Percentiles rank a stretch among this genome's conserved stretches.
These are phyloP conservation scores for Falco peregrinus DNA, from an alignment of 2,797 vertebrate species.

Conservation along the genomic window DNA sequence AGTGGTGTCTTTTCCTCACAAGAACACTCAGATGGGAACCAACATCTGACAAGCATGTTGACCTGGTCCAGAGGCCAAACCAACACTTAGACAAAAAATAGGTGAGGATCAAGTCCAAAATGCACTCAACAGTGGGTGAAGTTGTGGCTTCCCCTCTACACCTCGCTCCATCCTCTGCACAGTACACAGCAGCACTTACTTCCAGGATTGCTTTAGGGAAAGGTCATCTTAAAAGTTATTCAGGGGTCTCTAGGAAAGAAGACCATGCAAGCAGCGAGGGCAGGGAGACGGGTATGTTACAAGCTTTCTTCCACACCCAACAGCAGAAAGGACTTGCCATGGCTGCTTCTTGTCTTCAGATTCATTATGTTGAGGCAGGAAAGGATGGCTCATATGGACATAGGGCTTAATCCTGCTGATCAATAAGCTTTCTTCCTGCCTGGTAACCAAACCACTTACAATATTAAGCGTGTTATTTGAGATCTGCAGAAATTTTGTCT, in stretches of 20 bases:
- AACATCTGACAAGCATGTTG: background rate
- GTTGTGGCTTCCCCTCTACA: background rate
- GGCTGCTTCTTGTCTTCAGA: background rate
- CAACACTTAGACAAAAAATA: background rate
- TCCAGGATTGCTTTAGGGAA: background rate
- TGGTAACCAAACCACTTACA: conserved; percentile 52
- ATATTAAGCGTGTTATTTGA: conserved; percentile 63
- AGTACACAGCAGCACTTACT: background rate
- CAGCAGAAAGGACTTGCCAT: background rate
- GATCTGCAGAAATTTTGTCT: conserved; percentile 40
- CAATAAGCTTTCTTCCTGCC: conserved; percentile 69
- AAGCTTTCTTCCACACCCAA: background rate
- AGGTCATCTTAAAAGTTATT: background rate
- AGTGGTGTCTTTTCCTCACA: background rate
- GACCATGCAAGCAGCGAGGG: background rate
- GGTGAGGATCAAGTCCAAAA: background rate
- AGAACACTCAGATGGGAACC: background rate
- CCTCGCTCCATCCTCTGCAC: background rate
- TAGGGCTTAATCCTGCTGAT: conserved; percentile 60
- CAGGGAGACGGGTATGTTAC: background rate
- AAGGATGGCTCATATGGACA: conserved; percentile 47
- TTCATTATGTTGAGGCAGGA: conserved; percentile 30
- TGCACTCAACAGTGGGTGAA: background rate
- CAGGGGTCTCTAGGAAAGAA: background rate
- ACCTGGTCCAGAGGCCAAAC: background rate